Evolutionary conservation across 2,113 vertebrate species (phyloP).

Genomic region (Leptodactylus fuscus): DNA sequence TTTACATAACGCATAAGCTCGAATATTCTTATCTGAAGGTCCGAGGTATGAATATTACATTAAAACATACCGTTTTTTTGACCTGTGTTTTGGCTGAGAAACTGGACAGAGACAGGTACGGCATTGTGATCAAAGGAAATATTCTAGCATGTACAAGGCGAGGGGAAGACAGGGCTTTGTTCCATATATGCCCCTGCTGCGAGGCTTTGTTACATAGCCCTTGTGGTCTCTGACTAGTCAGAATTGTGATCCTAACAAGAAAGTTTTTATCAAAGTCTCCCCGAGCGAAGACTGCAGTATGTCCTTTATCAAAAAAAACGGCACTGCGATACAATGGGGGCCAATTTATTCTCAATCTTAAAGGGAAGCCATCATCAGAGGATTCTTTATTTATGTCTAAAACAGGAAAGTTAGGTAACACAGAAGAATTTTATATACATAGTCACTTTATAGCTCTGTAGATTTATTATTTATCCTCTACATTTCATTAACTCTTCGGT

Average conservation of each 20-base stretch:
- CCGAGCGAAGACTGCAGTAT: constrained; percentile 11
- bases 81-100: constrained; percentile 13
- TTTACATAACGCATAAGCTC: background rate
- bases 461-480: constrained; percentile 17
- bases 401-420: background rate
- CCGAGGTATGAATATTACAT: constrained; percentile 16
- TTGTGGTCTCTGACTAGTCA: constrained; percentile 5
- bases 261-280: constrained; percentile 34
- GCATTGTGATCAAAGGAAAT: constrained; percentile 28
- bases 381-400: constrained; percentile 18
- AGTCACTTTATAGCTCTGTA: constrained; percentile 4
- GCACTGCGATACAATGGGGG: background rate
- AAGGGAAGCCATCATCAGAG: constrained; percentile 2
- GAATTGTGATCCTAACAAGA: constrained; percentile 14
- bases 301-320: background rate
- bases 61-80: constrained; percentile 15
- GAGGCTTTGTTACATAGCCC: background rate
- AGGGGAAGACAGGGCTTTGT: constrained; percentile 5
- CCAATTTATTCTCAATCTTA: constrained; percentile 38
- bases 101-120: constrained; percentile 34
- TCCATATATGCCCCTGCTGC: background rate
- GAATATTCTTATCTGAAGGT: constrained; percentile 7
- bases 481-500: background rate
- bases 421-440: constrained; percentile 18
- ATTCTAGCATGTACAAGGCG: constrained; percentile 5